Base-by-base conservation (phyloP, 2,797 vertebrate species). In the Clarias pachynema region DNA sequence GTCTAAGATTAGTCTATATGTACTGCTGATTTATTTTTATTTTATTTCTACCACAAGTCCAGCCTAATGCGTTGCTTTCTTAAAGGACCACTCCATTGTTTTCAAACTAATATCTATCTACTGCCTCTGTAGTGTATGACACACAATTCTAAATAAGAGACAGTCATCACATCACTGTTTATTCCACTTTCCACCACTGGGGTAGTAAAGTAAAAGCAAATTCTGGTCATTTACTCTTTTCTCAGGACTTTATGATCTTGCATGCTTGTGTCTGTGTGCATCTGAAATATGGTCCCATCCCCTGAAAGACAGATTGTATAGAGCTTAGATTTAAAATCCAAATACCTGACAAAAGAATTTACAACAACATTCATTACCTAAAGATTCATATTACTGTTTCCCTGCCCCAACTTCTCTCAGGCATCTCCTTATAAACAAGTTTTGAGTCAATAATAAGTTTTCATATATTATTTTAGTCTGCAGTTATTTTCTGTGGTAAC, bases 1-100 rank as follows among this genome's bases (percentile, higher is more conserved):
- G 81, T 87, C 49, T 75, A 56, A 86, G 49, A 84, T 80, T 78
- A 37, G 79, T 84, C 74, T 88, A 22, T 31, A 37, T 31, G 40
- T 85, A 85, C 56, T 85, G 87, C 34, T 80, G 69, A 77, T 86
- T 81, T 84, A 24, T 78, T 66, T 72, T 49, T 68, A 29, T 37
- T 59, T 82, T n/a, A 15, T 77, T 22, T 60, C 62, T 83, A 68
- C 31, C 16, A 63, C n/a, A 79, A 68, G 40, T 81, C n/a, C 63
- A 24, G 26, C 44, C 63, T 81, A 26, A 66, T 66, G 26, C n/a
- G 53, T 81, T 81, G 79, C 26, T 68, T 53, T 74, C 84, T 75
- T 29, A 81, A 82, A 77, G 62, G 65, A 69, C 37, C 57, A 86
- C 44, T 70, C 65, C 15, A 26, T 78, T 65, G 75, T 82, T 83